Base-by-base conservation (phyloP, 2,113 vertebrate genomes). In the Eclectus roratus region DNA sequence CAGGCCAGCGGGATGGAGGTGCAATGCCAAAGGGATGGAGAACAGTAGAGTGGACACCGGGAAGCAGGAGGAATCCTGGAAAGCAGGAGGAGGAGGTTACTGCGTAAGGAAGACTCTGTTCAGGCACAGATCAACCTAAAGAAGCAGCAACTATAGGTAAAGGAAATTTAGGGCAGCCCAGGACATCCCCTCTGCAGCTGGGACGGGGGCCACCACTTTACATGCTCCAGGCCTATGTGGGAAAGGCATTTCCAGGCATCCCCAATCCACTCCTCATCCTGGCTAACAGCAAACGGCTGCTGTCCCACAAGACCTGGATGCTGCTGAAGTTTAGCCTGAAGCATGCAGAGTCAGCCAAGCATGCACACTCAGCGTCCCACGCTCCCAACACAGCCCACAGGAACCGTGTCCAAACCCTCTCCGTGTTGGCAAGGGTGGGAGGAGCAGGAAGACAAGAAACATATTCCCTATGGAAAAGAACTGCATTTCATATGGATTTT, bases 361-460 rank as follows among this genome's bases (percentile, higher is more conserved):
- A 96, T 97, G 97, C 97, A 97, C 81, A 79, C 89, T 91, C 64
- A 8, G 58, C 1, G 53, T 93, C 93, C 93, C 94, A 7, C 11
- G 0, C 87, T 92, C 94, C 93, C 85, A 73, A 93, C 89, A 91
- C 85, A 85, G 85, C 81, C 12, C 77, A 72, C 46, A 61, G 77
- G 47, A 33, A 73, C 87, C 21, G 10, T 2, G 35, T 46, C 71
- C 81, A 64, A 84, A 55, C 44, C 29, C 78, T 80, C 70, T 55
- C 74, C 0, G 8, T 91, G 92, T 53, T 79, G 78, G 94, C 1
- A 18, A 95, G 94, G 58, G 88, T 37, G 80, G 84, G 91, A 94
- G 70, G 71, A 81, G 70, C 39, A 74, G 66, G 61, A 82, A 80
- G 78, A 78, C 3, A 0, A 94, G 78, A 79, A 87, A 86, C 52